Evolutionary conservation across 2,888 invertebrate genomes (phyloP).

Genomic region (Machimus atricapillus): DNA sequence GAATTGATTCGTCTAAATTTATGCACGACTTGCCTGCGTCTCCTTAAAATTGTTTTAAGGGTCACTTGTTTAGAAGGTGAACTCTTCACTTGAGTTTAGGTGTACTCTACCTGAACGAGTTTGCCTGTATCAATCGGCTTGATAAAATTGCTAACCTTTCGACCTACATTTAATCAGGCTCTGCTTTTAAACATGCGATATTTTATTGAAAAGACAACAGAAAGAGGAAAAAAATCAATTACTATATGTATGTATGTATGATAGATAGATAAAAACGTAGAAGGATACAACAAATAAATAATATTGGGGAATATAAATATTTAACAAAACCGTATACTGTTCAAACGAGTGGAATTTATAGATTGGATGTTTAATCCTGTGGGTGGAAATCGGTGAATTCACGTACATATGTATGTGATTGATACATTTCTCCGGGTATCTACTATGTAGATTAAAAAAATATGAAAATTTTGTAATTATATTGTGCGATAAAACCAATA

Average conservation of each 20-base stretch:
- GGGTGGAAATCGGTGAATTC: not conserved
- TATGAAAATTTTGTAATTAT: not conserved
- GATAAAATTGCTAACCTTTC: not conserved
- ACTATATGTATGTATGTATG: too few relatives aligned
- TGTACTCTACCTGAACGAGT: not conserved
- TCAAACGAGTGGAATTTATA: not conserved
- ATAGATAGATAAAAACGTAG: not conserved
- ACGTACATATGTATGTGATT: not conserved
- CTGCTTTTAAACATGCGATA: not conserved
- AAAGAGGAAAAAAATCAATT: not conserved
- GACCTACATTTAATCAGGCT: not conserved
- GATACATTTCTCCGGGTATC: not conserved
- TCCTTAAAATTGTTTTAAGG: not conserved
- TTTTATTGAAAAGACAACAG: not conserved
- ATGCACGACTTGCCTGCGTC: not conserved
- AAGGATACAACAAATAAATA: not conserved
- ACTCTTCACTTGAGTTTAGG: not conserved
- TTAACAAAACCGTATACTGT: not conserved
- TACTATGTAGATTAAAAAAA: not conserved
- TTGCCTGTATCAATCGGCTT: not conserved
- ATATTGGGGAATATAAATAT: not conserved
- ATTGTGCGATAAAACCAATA: not conserved
- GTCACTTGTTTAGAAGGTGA: not conserved
- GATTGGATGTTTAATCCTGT: not conserved
- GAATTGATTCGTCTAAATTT: not conserved